Evolutionary conservation across 2,888 invertebrate genomes (phyloP), one percentile per base, ranked within the genome.

Genomic region (Lepidonotus clava): DNA sequence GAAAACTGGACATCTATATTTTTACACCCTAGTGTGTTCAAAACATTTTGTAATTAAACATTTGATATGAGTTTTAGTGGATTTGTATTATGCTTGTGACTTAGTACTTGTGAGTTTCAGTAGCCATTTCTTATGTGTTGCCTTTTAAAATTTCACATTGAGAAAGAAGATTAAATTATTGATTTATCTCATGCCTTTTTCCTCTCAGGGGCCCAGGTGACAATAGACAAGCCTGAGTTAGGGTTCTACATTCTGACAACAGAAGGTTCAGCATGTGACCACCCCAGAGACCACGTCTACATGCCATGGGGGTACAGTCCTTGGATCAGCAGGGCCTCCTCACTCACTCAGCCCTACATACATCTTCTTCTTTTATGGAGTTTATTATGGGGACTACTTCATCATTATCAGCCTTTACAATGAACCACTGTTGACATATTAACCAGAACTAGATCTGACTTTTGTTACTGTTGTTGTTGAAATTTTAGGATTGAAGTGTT

Each of bases 291-390:
- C 87, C 89, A 90, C 86, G 89, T 90, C 46, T 89, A 89, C 86
- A 90, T 90, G 89, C 90, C 90, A 5, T 90, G 88, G 89, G 90
- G 90, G 0, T 90, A 90, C 88, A 88, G 87, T 38, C 89, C 90
- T 6, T 90, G 86, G 85, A 87, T 90, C 24, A 71, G 53, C 56
- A n/a, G 53, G 18, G 86, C 86, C 11, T 53, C 85, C 21, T n/a
- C 71, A 8, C 38, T 84, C 18, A 28, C n/a, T 36, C 8, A 0
- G 2, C 5, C 21, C 41, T 8, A 34, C 41, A 32, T 2, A 34
- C 38, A 76, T 61, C 24, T 28, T 1, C 28, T 14, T 61, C 21
- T n/a, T n/a, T n/a, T n/a, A n/a, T n/a, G n/a, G n/a, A n/a, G n/a
- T n/a, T n/a, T n/a, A n/a, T n/a, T n/a, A n/a, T n/a, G n/a, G n/a